Evolutionary conservation across 2,888 invertebrate species (phyloP), one percentile per base, ranked within the genome.

Genomic region (Mesorhabditis belari): DNA sequence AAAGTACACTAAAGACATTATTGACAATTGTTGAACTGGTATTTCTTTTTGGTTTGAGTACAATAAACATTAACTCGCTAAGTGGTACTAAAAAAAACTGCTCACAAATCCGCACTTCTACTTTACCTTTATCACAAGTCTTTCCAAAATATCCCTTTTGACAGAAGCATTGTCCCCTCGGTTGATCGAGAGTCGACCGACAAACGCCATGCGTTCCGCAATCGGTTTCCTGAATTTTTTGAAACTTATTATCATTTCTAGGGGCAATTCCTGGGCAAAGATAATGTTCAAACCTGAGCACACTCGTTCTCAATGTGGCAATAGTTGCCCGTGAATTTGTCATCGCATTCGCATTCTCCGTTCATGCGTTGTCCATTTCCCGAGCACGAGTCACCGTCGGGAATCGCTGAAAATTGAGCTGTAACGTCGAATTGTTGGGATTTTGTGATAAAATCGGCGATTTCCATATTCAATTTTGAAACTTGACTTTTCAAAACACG

Each of bases 131-230:
- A 51, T 73, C 67, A 58, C 74, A 74, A 27, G 63, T 64, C 55
- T 61, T 57, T 53, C 74, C 74, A 79, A 88, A 90, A 87, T 89
- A 92, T 19, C 94, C 94, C 58, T 87, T 85, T 63, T 90, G 88
- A 80, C 94, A 95, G 82, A 89, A 95, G 81, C 95, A 95, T 29
- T 70, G 70, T n/a, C 65, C 55, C 55, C 61, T 62, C n/a, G 65
- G 63, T 4, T 59, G 53, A 28, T 65, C 65, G 26, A 26, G 51
- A 21, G 28, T 52, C 89, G 84, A 78, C 91, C 88, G 84, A 81
- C 95, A 95, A 76, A 88, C 87, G 55, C 94, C 94, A 63, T 82
- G 80, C 62, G 87, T 85, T 0, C 91, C 90, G 80, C 95, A 95
- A 81, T 94, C 92, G 12, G 17, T 50, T 23, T 9, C 12, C 44